phyloP scores from a whole-genome alignment of 64 coral and sea anemone species.

The Pocillopora damicornis region DNA sequence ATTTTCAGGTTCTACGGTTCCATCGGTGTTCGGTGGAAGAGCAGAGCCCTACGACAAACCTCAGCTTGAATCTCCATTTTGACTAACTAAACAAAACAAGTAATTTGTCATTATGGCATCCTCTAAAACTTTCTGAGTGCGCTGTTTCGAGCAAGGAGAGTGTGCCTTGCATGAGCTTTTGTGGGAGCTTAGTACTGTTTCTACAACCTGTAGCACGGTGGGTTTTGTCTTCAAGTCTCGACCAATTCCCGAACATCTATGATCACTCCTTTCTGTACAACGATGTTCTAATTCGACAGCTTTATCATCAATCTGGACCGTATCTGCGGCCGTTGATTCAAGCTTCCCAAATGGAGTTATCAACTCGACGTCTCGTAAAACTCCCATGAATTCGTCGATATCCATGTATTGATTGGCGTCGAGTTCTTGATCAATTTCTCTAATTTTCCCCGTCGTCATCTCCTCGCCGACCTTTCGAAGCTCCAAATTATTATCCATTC shows the following conservation, averaged over 20 bases:
- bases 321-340: background rate
- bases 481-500: background rate
- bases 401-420: conserved; percentile 22
- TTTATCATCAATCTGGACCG: background rate
- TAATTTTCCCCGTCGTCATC: background rate
- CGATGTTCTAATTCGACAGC: background rate
- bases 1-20: too few species aligned
- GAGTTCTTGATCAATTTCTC: background rate
- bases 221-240: background rate
- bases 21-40: too few species aligned
- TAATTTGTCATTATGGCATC: conserved; percentile 20
- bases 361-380: conserved; percentile 1
- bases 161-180: background rate
- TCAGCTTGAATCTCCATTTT: background rate
- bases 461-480: background rate
- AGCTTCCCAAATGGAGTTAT: conserved; percentile 32
- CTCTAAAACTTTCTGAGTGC: conserved; percentile 2
- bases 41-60: too few species aligned
- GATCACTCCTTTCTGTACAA: background rate
- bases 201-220: conserved; percentile 7
- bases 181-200: background rate
- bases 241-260: background rate
- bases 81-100: background rate
- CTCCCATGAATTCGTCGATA: conserved; percentile 33
- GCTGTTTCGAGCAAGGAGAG: background rate